Base-by-base conservation (phyloP, 2,797 vertebrate species). In the Micropoecilia bifurca region DNA sequence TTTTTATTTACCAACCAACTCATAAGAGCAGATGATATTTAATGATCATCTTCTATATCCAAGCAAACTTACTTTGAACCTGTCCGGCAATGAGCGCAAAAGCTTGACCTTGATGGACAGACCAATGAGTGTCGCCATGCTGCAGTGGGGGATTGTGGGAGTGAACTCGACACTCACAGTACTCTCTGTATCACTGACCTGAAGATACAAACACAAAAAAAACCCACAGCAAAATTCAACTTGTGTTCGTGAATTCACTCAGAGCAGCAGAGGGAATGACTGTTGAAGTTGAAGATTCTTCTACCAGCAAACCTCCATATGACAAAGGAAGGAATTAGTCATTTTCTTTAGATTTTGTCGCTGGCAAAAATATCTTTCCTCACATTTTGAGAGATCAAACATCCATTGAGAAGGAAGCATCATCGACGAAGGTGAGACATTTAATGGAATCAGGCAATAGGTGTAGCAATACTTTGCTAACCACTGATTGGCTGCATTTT, bases 91-190 rank as follows among this genome's bases (percentile, higher is more conserved):
- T 0, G 97, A 98, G 33, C 97, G 95, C 8, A 99, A 93, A 71
- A 99, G 90, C 83, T 99, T 98, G 48, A 99, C 97, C 92, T 98
- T 98, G 89, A 99, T 98, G 28, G 98, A 99, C 75, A 99, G 95
- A 13, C 97, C 97, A 0, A 98, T 99, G 55, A 98, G 93, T 0
- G 97, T 99, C 0, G 97, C 97, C 97, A 98, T 99, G 94, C 98
- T 99, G 93, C 97, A 99, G 95, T 98, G 97, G 0, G 97, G 98
- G 75, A 99, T 98, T 20, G 97, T 99, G 83, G 97, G 97, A 0
- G 97, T 98, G 92, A 99, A 98, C 90, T 97, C 96, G 22, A 98
- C 92, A 0, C 91, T 92, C 57, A 97, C 97, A 0, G 92, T 92
- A 88, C 93, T 97, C 50, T 95, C 94, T 0, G 89, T 84, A 36